Evolutionary conservation across 1,140 invertebrate species (phyloP), one percentile per base, ranked within the genome.

Genomic region (Trissolcus basalis): DNA sequence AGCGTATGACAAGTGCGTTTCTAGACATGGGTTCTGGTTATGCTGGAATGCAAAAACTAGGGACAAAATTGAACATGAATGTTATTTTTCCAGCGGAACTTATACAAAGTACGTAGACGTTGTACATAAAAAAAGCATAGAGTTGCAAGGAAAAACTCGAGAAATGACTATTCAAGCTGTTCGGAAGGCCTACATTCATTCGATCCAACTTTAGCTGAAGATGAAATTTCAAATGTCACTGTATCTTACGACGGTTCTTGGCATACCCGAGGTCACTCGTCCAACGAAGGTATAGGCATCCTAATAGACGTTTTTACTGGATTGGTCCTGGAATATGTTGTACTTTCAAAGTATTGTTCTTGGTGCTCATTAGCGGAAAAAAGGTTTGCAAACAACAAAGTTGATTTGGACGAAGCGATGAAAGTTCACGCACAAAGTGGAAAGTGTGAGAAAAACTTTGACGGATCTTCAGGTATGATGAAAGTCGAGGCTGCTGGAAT

Each of bases 221-320:
- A 15, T 2, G 15, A 47, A 14, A 16, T 14, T 9, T 4, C 13
- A 9, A 13, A 47, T 12, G 12, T 27, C 14, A 8, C 67, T 4
- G 58, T 70, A 44, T 59, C 67, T 19, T 71, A 35, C 48, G 68
- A 64, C 16, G 68, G 68, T 12, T 51, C 51, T n/a, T 71, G 68
- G 68, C 68, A 71, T 53, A 47, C 68, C 0, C 16, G 59, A 36
- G 68, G 59, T 51, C 59, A 63, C 15, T 51, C 58, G 4, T 71
- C 68, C 0, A 63, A 64, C n/a, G 8, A 56, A n/a, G 68, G 68
- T 5, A 12, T 63, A 9, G 59, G 68, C 9, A 59, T 64, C 19
- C 54, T 72, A 12, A 72, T 72, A 13, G 69, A 64, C 11, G 13
- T 32, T 47, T 10, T 72, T 10, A 72, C 60, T 13, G 69, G 69